Base-by-base conservation (phyloP, 2,113 vertebrate genomes). In the Clarias batrachus region DNA sequence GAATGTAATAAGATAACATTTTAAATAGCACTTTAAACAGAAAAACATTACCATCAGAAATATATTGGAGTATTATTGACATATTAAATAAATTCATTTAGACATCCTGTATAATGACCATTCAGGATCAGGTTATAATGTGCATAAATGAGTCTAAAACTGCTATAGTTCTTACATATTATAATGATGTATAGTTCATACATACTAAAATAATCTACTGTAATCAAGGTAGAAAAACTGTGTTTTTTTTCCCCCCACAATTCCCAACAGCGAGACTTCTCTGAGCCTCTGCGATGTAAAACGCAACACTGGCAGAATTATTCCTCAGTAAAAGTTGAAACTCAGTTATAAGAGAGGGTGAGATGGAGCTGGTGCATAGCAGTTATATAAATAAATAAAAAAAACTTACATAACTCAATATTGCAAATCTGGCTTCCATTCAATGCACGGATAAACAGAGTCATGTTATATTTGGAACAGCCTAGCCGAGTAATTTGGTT, bases 401-500 rank as follows among this genome's bases (percentile, higher is more conserved):
- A 57, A 57, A 77, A 71, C 25, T 48, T 60, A 33, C 76, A 86
- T 85, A 59, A 79, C 41, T 65, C 41, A 77, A 59, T 48, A 77
- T n/a, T 21, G 81, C 25, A 78, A 85, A 88, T 21, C 14, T 68
- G 76, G 62, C 59, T 84, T 62, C 3, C 25, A 23, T 73, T 73
- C 17, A 81, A 73, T 73, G 41, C 76, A 17, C 23, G 25, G 48
- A 79, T 66, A 84, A 86, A 79, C 63, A 71, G 68, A 82, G 30
- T 14, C 10, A 52, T 85, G 80, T 85, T 77, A 54, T 80, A 84
- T 86, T 60, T 82, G 81, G 66, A 68, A 73, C 23, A 30, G 16
- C 68, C 70, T 62, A 14, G 17, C 30, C 52, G 4, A n/a, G 70
- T 77, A 77, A 87, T 87, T 62, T 57, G 30, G 63, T n/a, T 85